Evolutionary conservation across 2,797 vertebrate species (phyloP), one percentile per base, ranked within the genome.

Genomic region (Microctenopoma steveboyesi): DNA sequence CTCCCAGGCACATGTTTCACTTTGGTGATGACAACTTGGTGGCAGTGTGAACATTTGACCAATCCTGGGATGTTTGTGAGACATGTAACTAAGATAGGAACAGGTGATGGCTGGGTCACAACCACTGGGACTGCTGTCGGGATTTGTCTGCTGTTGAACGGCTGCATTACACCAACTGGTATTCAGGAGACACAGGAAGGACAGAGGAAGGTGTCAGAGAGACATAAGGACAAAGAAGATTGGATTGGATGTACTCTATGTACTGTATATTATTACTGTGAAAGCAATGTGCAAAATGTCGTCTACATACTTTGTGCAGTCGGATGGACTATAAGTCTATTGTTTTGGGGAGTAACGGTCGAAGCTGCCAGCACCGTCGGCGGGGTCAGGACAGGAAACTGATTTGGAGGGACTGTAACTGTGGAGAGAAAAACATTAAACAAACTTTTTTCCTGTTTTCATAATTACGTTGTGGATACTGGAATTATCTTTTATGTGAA

Each of bases 321-420:
- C 7, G 69, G 72, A 55, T 88, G 79, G 33, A 83, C 45, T 27
- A 37, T 63, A 69, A 28, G 0, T 18, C 61, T 63, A 16, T 28
- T 1, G 53, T n/a, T 63, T 12, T 8, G 65, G 7, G 70, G 28
- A 25, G 18, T 62, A 7, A 60, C 7, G 4, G 49, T 49, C 39
- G 1, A 42, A 35, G 28, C 28, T 16, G 51, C 15, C 22, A 54
- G 74, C 11, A 55, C 39, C 4, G 30, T 18, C 15, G 61, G 77
- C 6, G 54, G 69, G 48, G 39, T 66, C 78, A 91, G 78, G 54
- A 92, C 46, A 58, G 90, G 91, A 73, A 84, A 89, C n/a, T 58
- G 76, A 76, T 81, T 28, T 2, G 37, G 50, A 37, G 52, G 71
- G 39, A 53, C 3, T 35, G 35, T 74, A 33, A 85, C 74, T 73